Percentiles rank a stretch among this genome's conserved stretches.
phyloP scores from a whole-genome alignment of 2,888 invertebrate species.

The Panopea generosa region DNA sequence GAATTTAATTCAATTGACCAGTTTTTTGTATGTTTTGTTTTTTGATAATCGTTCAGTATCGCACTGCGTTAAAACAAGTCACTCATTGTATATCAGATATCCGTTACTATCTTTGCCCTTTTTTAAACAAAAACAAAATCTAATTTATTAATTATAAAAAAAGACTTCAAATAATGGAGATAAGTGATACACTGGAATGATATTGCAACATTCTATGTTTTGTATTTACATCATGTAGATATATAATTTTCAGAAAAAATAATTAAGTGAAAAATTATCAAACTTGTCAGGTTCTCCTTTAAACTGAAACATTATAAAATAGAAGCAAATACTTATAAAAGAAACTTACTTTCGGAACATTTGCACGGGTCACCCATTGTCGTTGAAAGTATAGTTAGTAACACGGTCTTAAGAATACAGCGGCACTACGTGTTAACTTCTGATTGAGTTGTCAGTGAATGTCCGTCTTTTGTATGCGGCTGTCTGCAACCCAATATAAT shows the following conservation, averaged over 20 bases:
- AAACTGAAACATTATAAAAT: not conserved
- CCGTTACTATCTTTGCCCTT: too few relatives aligned
- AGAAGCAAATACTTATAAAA: not conserved
- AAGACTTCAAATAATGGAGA: too few relatives aligned
- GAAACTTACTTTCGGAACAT: not conserved
- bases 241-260: not conserved
- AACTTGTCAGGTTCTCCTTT: not conserved
- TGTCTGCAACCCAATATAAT: not conserved
- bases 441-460: not conserved
- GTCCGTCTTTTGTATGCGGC: not conserved
- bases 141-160: too few relatives aligned
- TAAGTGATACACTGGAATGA: too few relatives aligned
- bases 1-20: too few relatives aligned
- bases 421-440: too few relatives aligned
- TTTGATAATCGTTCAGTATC: too few relatives aligned
- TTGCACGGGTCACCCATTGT: not conserved
- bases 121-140: too few relatives aligned
- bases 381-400: not conserved
- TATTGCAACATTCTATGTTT: not conserved
- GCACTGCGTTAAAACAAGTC: too few relatives aligned
- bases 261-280: not conserved
- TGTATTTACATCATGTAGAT: not conserved
- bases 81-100: too few relatives aligned
- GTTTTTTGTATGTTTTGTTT: too few relatives aligned
- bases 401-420: not conserved